Conservation (phyloP, 2,797 vertebrate genomes). For the Nyctibius grandis region DNA sequence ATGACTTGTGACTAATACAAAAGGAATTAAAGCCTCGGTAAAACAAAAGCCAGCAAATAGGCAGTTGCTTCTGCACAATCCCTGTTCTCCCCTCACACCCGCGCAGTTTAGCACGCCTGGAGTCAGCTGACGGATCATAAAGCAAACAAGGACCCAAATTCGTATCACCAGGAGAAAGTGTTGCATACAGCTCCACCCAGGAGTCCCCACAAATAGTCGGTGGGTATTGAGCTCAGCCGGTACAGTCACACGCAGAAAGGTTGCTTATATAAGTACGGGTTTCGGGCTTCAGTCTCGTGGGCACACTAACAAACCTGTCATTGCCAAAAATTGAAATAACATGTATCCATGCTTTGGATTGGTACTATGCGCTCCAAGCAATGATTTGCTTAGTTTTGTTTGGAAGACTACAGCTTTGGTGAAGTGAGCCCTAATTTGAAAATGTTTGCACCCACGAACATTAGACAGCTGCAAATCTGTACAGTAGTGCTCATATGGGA, state of each 20-base stretch:
- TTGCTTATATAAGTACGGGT: neutral
- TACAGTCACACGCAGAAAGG: neutral
- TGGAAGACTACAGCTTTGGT: neutral
- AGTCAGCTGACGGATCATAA: neutral
- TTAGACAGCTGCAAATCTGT: neutral
- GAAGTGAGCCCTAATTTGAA: neutral
- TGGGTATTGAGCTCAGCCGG: neutral
- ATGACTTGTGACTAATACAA: neutral
- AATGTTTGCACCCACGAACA: neutral
- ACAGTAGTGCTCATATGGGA: accelerated
- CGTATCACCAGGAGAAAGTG: neutral
- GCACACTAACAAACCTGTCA: neutral
- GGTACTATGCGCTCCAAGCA: neutral
- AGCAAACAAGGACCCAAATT: neutral
- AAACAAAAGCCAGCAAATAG: neutral
- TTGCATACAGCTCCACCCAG: neutral
- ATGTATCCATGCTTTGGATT: neutral
- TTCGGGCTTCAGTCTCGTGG: neutral
- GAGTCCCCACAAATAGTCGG: accelerated
- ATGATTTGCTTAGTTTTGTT: neutral
- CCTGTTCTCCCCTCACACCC: neutral
- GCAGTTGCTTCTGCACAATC: neutral
- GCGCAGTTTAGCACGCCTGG: accelerated
- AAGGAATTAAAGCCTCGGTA: neutral
- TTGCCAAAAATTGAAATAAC: neutral